phyloP scores from a whole-genome alignment of 2,888 invertebrate species.

The Troglohyphantes excavatus region DNA sequence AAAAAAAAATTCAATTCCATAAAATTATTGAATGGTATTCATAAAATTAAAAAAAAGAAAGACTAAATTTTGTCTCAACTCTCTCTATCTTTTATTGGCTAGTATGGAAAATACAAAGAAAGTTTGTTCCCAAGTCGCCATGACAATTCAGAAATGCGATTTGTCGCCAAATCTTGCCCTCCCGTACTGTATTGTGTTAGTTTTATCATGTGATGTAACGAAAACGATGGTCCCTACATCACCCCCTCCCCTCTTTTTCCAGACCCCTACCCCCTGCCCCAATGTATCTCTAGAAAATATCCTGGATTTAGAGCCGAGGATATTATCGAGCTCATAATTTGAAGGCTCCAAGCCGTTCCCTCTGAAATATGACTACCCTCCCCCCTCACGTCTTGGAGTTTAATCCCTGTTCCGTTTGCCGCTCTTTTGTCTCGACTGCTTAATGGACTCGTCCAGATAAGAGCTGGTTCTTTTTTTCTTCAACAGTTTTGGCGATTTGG shows the following conservation, averaged over 20 bases:
- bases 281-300: conserved; percentile 61
- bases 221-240: conserved; percentile 24
- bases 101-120: no score
- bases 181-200: conserved; percentile 27
- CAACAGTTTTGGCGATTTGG: conserved; percentile 17
- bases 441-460: conserved; percentile 53
- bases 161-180: conserved; percentile 38
- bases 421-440: conserved; percentile 33
- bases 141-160: conserved; percentile 15
- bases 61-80: no score
- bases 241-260: conserved; percentile 39
- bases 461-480: background rate
- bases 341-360: conserved; percentile 64
- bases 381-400: conserved; percentile 53
- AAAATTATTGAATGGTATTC: no score
- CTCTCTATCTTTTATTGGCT: no score
- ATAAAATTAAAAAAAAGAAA: no score
- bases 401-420: conserved; percentile 58
- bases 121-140: no score
- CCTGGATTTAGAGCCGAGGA: conserved; percentile 68
- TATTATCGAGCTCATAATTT: conserved; percentile 78
- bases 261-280: conserved; percentile 40
- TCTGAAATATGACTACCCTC: conserved; percentile 69
- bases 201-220: conserved; percentile 58
- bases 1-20: no score